phyloP scores from a whole-genome alignment of 2,113 vertebrate genomes.

The Tringa solitaria region DNA sequence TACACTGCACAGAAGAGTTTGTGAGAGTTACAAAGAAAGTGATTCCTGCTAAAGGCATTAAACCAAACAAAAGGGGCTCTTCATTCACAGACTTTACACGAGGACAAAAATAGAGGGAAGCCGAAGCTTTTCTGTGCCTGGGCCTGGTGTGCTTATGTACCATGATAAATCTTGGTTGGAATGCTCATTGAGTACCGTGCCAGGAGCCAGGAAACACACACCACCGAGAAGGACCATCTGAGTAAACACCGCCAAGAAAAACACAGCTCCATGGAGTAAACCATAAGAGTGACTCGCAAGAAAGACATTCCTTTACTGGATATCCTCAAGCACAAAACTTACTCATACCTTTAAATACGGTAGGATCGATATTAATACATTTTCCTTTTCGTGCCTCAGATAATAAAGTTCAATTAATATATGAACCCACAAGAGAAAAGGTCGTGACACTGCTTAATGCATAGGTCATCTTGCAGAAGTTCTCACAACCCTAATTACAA shows the following conservation, averaged over 20 bases:
- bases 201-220: conserved; percentile 78
- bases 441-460: conserved; percentile 65
- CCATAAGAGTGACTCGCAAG: conserved; percentile 26
- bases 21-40: conserved; percentile 80
- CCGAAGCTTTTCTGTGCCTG: conserved; percentile 71
- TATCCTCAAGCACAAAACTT: conserved; percentile 84
- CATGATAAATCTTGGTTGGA: conserved; percentile 86
- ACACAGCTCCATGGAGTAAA: conserved; percentile 78
- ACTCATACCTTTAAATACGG: conserved; percentile 86
- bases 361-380: conserved; percentile 83
- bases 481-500: conserved; percentile 68
- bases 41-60: conserved; percentile 84
- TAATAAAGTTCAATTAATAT: conserved; percentile 70
- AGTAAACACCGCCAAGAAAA: conserved; percentile 77
- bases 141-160: conserved; percentile 81
- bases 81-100: conserved; percentile 74
- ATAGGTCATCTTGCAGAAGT: conserved; percentile 67
- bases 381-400: conserved; percentile 71
- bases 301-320: conserved; percentile 75
- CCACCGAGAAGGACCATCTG: conserved; percentile 79
- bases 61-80: conserved; percentile 78
- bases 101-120: conserved; percentile 68
- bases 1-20: conserved; percentile 73
- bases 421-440: conserved; percentile 66
- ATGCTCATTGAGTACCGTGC: conserved; percentile 83